Conservation (phyloP, 2,888 invertebrate genomes). For the Galeruca laticollis region DNA sequence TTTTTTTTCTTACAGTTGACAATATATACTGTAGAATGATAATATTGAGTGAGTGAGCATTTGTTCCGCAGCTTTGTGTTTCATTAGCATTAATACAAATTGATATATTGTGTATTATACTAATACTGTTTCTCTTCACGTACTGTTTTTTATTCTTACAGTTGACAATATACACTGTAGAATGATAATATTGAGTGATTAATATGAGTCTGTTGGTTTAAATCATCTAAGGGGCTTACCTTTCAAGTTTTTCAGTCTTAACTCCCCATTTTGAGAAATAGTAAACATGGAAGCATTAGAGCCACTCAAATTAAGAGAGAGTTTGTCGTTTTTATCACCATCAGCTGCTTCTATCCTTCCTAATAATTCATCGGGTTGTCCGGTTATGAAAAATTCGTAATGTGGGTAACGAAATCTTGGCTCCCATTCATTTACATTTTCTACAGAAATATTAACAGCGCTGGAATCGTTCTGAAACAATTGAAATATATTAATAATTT, state of each 20-base stretch:
- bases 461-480: conserved; percentile 84
- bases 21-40: no score
- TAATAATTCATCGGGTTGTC: conserved; percentile 63
- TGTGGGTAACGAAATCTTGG: conserved; percentile 89
- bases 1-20: no score
- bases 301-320: conserved; percentile 75
- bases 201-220: no score
- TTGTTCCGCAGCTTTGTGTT: no score
- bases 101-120: no score
- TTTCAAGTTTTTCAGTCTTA: conserved; percentile 70
- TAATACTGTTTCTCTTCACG: no score
- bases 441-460: conserved; percentile 82
- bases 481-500: not conserved
- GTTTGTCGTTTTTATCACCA: conserved; percentile 82
- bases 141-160: no score
- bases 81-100: no score
- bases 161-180: no score
- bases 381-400: conserved; percentile 81
- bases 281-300: conserved; percentile 68
- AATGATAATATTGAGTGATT: no score
- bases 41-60: no score
- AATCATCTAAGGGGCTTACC: no score
- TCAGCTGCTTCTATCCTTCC: conserved; percentile 88
- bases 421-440: conserved; percentile 94
- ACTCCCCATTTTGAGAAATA: conserved; percentile 76